Conservation (phyloP, 1,140 invertebrate genomes). For the Heliconius nattereri region DNA sequence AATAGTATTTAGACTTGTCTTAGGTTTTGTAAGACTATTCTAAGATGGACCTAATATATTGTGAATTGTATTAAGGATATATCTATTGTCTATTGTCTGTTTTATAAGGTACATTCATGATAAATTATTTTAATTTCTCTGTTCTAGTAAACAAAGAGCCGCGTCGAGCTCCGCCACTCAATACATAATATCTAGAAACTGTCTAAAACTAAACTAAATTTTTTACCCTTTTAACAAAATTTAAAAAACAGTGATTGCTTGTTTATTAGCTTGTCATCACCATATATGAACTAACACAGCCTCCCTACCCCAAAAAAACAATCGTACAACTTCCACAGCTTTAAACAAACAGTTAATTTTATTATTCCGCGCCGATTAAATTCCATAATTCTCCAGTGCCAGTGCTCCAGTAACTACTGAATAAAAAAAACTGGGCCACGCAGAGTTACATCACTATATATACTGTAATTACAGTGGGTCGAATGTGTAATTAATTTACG, state of each 20-base stretch:
- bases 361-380: conserved; percentile 39
- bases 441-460: conserved; percentile 51
- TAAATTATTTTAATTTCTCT: no score
- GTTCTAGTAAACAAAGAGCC: no score
- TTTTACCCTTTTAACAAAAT: no score
- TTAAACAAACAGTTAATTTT: background rate
- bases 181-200: no score
- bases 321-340: background rate
- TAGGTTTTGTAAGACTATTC: background rate
- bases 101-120: no score
- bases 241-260: no score
- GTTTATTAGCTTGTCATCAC: no score
- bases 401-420: conserved; percentile 23
- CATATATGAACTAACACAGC: no score
- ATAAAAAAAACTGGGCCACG: conserved; percentile 55
- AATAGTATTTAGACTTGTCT: background rate
- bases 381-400: conserved; percentile 50
- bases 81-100: no score
- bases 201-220: no score
- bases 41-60: background rate
- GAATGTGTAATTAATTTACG: conserved; percentile 72
- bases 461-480: conserved; percentile 58
- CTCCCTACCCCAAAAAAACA: background rate
- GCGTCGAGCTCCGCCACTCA: no score
- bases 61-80: no score